Evolutionary conservation across 2,888 invertebrate genomes (phyloP), one percentile per base, ranked within the genome.

Genomic region (Heliconius cydno): DNA sequence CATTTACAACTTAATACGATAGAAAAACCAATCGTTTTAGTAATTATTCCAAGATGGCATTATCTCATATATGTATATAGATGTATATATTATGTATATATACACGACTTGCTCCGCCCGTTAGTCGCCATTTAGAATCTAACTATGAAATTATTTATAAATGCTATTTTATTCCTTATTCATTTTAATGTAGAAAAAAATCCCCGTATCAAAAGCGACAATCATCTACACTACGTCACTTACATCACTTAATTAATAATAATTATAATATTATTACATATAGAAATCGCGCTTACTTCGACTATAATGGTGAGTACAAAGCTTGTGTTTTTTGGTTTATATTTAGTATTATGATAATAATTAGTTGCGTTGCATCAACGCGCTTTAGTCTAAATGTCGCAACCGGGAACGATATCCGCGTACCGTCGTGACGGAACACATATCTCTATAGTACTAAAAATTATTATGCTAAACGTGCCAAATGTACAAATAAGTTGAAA

Each of bases 311-410:
- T 92, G 92, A 85, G 92, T 88, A 91, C 90, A 65, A 94, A 94
- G 94, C 93, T 73, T 91, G 90, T 92, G 68, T 70, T 70, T 93
- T 94, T 94, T 93, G 92, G 93, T 92, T 92, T 92, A 90, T 78
- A 57, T 34, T 41, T 52, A 74, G 90, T 90, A 72, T 86, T 87
- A 86, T 30, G 85, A 87, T 86, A 57, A 87, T 86, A 79, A 79
- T 80, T 34, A 73, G n/a, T 34, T 6, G 68, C 68, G 68, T 70
- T 70, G 68, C 25, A 41, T 41, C 68, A 70, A 70, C 68, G 68
- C 68, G 41, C 13, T 41, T 25, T 41, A 68, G 38, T 68, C 68
- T 68, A 38, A 38, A 10, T 68, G 34, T 38, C 68, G 34, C 38
- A 34, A 67, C 67, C 19, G 67, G 67, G 67, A 67, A 34, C 34